Conservation (phyloP, 1,140 invertebrate genomes). For the Campoletis sonorensis region DNA sequence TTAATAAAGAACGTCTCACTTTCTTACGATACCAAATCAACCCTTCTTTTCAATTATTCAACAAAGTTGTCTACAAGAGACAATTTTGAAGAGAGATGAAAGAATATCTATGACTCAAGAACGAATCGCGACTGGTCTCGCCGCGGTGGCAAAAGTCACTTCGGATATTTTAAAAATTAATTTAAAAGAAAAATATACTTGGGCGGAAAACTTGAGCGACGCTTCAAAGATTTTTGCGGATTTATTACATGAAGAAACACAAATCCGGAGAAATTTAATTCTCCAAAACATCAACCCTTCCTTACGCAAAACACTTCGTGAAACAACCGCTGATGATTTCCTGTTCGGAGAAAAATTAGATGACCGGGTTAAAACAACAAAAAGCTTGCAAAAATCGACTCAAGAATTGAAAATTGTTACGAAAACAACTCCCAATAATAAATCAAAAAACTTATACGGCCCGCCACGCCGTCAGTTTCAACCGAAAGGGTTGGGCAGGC, state of each 20-base stretch:
- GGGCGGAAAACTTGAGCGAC: neutral
- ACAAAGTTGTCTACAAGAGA: neutral
- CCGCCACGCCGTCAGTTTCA: neutral
- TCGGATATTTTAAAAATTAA: neutral
- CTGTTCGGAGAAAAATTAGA: slow-evolving; percentile 2
- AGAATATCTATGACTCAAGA: neutral
- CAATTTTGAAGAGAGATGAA: neutral
- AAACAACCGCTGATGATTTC: neutral
- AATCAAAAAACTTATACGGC: neutral
- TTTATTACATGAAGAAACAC: neutral
- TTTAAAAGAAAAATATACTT: neutral
- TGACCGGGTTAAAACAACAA: neutral
- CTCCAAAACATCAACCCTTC: neutral
- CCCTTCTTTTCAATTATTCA: too few relatives aligned
- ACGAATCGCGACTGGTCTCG: neutral
- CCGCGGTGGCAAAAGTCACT: neutral
- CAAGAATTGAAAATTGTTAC: neutral
- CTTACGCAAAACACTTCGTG: neutral
- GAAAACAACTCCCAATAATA: neutral
- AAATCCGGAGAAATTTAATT: neutral
- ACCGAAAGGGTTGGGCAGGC: neutral
- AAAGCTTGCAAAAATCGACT: neutral
- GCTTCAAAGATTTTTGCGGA: neutral
- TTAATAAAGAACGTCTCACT: too few relatives aligned
- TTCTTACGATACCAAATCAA: too few relatives aligned